Conservation (phyloP, 2,113 vertebrate species). For the Lonchura striata region DNA sequence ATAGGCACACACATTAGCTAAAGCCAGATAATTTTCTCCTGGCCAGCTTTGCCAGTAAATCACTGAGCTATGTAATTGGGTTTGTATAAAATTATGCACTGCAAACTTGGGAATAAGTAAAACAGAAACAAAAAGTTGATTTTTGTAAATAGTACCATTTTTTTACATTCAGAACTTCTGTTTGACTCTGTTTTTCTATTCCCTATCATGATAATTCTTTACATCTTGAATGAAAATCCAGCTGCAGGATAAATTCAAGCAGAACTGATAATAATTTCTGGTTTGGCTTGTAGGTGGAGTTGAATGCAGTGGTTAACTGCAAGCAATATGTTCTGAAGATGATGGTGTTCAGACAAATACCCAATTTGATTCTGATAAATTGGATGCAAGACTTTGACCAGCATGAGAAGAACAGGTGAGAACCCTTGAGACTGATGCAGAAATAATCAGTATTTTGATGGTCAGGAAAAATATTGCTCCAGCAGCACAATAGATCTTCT, state of each 20-base stretch:
- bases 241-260: not conserved
- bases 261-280: conserved; percentile 10
- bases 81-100: conserved; percentile 58
- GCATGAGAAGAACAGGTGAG: conserved; percentile 54
- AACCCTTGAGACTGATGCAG: conserved; percentile 10
- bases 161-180: not conserved
- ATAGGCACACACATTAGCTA: conserved; percentile 48
- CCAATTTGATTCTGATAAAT: conserved; percentile 19
- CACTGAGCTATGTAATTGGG: conserved; percentile 72
- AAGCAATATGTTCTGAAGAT: not conserved
- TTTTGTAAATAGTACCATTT: not conserved
- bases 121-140: conserved; percentile 2
- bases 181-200: not conserved
- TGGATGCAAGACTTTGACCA: not conserved
- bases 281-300: conserved; percentile 27
- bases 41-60: conserved; percentile 68
- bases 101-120: conserved; percentile 42
- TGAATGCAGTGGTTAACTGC: not conserved
- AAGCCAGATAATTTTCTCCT: conserved; percentile 63
- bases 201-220: not conserved
- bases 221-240: not conserved
- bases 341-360: not conserved
- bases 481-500: not conserved
- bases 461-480: conserved; percentile 30
- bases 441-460: conserved; percentile 20